phyloP scores from a whole-genome alignment of 1,140 invertebrate species.

The Myzus persicae region DNA sequence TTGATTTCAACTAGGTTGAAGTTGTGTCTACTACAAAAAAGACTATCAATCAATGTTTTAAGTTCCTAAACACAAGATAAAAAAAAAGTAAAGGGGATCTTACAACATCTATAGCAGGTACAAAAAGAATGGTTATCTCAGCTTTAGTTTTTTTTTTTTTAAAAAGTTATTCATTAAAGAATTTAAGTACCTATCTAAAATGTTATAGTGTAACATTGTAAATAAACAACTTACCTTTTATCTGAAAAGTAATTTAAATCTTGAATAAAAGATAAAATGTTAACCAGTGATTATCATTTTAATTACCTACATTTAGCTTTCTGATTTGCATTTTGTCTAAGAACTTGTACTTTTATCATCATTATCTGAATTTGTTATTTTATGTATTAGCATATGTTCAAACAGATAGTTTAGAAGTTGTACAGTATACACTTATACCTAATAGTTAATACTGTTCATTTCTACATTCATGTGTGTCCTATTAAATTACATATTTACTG shows the following conservation, averaged over 20 bases:
- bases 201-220: background rate
- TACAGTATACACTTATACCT: background rate
- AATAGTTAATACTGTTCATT: background rate
- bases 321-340: background rate
- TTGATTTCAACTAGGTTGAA: slow-evolving; percentile 69
- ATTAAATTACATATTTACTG: background rate
- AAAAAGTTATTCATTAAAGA: too few relatives aligned
- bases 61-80: slow-evolving; percentile 73
- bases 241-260: background rate
- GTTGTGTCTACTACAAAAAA: slow-evolving; percentile 85
- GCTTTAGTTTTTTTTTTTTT: slow-evolving; percentile 89
- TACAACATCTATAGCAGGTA: slow-evolving; percentile 71
- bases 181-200: too few relatives aligned
- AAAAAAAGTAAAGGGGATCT: slow-evolving; percentile 68
- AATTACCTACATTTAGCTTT: background rate
- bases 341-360: too few relatives aligned
- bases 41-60: slow-evolving; percentile 64
- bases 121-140: slow-evolving; percentile 86
- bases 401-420: background rate
- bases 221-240: background rate
- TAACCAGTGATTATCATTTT: background rate
- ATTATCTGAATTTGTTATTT: background rate
- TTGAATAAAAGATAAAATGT: background rate
- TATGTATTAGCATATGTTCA: background rate
- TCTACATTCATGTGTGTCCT: background rate